Base-by-base conservation (phyloP, 2,797 vertebrate genomes). In the Sebastes vulpes region DNA sequence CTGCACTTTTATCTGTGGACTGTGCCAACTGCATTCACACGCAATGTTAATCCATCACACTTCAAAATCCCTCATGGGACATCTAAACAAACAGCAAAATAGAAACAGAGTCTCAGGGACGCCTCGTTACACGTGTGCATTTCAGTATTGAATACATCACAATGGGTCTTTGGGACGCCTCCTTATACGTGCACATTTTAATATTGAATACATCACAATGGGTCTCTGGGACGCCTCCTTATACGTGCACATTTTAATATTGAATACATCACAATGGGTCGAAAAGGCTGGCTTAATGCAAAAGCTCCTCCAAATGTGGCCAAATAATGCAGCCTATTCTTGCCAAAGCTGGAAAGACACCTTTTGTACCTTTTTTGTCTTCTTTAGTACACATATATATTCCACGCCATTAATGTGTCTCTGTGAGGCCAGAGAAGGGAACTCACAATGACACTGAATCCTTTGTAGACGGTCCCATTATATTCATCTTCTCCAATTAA, bases 31-130 rank as follows among this genome's bases (percentile, higher is more conserved):
- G 60, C 77, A 76, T 91, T 93, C 85, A 89, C 72, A 54, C 75
- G 16, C 53, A 73, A 42, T 71, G 81, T 76, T 93, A 89, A 94
- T 92, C 77, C 85, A 84, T 85, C 80, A 63, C 86, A 89, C 81
- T 75, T 88, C 79, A 73, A 86, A 84, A 84, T 83, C 76, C 70
- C 90, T 65, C 58, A 16, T 42, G 82, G 75, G 79, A 87, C 54
- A 18, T 71, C 32, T 69, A 68, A 76, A 82, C 75, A 79, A 84
- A 69, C 67, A 54, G 71, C 42, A 48, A 73, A 72, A 83, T 46
- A 63, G 48, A 23, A 76, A 46, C 63, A 18, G 56, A n/a, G 65
- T 61, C 25, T 76, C 20, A 1, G 35, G 48, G 76, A 72, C 7
- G 11, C 18, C 71, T 48, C 10, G 50, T 20, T 52, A n/a, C 20